A percentile compares a stretch with the other conserved stretches of the same genome.
Conservation (phyloP, 2,113 vertebrate species). For the Sphyrna mokarran region DNA sequence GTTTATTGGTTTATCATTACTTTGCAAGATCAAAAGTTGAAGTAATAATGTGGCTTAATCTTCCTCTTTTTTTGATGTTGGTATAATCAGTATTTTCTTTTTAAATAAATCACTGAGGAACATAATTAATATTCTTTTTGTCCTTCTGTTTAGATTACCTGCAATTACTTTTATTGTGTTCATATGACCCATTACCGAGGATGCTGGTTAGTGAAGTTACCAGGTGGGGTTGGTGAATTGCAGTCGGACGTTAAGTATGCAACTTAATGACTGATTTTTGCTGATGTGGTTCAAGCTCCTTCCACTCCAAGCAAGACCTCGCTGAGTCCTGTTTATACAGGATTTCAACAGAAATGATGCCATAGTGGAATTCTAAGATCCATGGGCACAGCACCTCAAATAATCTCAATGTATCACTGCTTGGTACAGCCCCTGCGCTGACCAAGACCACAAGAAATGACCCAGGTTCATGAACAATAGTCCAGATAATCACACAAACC, state of each 20-base stretch:
- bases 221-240: background rate
- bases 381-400: background rate
- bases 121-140: background rate
- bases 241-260: background rate
- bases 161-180: background rate
- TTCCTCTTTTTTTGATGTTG: background rate
- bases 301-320: background rate
- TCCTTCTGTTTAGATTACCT: background rate
- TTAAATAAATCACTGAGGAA: background rate
- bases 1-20: background rate
- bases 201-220: background rate
- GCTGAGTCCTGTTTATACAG: background rate
- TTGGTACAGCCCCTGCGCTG: no score
- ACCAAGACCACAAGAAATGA: no score
- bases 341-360: background rate
- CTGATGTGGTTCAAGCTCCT: background rate
- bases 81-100: background rate
- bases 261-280: background rate
- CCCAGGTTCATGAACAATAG: no score
- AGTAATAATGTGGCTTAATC: no score
- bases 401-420: background rate
- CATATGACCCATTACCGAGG: no score
- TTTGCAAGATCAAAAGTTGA: background rate
- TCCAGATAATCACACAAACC: no score
- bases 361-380: background rate